Conservation (phyloP, 2,888 invertebrate species). For the Polia nebulosa region DNA sequence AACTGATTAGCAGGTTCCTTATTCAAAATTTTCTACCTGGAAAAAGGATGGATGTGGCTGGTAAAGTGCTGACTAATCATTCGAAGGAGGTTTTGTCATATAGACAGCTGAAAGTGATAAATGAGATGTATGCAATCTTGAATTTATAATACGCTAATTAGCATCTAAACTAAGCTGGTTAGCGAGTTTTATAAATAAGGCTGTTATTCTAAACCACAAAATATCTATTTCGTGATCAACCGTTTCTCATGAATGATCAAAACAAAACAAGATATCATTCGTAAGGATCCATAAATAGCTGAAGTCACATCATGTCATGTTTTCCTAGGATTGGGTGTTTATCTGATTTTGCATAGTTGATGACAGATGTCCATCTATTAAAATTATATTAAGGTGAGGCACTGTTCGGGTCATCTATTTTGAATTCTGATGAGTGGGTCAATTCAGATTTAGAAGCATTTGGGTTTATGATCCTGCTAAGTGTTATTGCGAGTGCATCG, state of each 20-base stretch:
- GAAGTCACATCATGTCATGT: not conserved
- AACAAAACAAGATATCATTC: slow-evolving; percentile 27
- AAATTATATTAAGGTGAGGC: slow-evolving; percentile 17
- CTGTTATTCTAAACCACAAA: slow-evolving; percentile 1
- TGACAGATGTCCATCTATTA: slow-evolving; percentile 18
- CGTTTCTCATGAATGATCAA: slow-evolving; percentile 15
- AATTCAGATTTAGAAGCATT: slow-evolving; percentile 23
- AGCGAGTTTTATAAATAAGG: no score
- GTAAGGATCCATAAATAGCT: slow-evolving; percentile 27
- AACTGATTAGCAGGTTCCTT: no score
- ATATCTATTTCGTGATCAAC: slow-evolving; percentile 1
- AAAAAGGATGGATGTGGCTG: no score
- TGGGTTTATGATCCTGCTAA: slow-evolving; percentile 36
- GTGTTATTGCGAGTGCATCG: slow-evolving; percentile 5
- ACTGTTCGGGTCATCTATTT: slow-evolving; percentile 5
- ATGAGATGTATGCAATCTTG: no score
- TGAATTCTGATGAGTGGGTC: slow-evolving; percentile 33
- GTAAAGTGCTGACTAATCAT: no score
- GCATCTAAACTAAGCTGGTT: no score
- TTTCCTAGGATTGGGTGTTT: slow-evolving; percentile 18
- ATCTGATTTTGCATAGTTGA: slow-evolving; percentile 23
- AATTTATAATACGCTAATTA: no score
- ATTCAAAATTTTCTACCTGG: no score
- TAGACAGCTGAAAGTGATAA: no score
- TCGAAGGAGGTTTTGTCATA: no score